phyloP scores from a whole-genome alignment of 2,888 invertebrate species.

The Cephus pulcher region DNA sequence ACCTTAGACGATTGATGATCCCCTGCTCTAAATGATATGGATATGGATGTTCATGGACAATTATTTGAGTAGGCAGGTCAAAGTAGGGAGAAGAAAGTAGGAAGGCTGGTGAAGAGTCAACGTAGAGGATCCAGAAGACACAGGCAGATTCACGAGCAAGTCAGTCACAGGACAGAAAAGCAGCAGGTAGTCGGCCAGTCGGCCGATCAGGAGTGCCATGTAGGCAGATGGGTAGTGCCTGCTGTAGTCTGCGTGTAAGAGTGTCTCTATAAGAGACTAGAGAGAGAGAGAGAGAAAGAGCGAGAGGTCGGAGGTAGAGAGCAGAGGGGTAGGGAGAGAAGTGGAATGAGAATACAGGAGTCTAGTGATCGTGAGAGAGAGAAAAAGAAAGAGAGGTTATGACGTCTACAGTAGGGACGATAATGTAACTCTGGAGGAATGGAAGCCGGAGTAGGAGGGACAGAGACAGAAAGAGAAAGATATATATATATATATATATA shows the following conservation, averaged over 20 bases:
- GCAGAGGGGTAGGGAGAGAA: background rate
- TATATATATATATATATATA: background rate
- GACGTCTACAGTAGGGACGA: background rate
- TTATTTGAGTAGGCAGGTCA: background rate
- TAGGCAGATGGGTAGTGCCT: background rate
- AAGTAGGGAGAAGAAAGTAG: background rate
- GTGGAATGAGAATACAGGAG: background rate
- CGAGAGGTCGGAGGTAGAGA: background rate
- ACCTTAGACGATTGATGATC: too few species aligned
- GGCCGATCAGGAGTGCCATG: background rate
- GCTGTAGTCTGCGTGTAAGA: background rate
- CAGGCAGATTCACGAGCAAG: background rate
- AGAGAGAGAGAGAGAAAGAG: background rate
- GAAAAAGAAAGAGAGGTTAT: conserved; percentile 5
- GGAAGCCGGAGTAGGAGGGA: conserved; percentile 6
- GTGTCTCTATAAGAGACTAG: background rate
- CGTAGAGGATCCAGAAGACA: background rate
- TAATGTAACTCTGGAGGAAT: background rate
- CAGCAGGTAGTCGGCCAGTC: background rate
- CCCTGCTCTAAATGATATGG: too few species aligned
- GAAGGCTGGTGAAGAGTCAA: background rate
- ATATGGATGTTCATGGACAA: too few species aligned
- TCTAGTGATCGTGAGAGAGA: background rate
- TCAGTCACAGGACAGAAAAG: background rate
- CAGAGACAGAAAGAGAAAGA: conserved; percentile 10